Base-by-base conservation (phyloP, 2,888 invertebrate genomes). In the Stratiomys singularior region DNA sequence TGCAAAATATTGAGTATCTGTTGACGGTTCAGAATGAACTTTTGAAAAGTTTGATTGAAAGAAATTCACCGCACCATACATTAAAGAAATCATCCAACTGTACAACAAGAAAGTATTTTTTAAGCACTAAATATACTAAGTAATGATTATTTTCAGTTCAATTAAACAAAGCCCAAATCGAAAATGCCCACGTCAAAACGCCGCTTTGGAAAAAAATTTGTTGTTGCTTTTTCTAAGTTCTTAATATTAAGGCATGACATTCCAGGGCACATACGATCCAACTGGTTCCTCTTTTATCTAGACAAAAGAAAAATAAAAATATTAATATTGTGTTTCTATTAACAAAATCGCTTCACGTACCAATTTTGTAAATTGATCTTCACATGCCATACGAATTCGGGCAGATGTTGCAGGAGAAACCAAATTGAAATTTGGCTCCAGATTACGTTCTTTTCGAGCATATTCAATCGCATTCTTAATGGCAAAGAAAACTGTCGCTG, bases 351-450 rank as follows among this genome's bases (percentile, higher is more conserved):
- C 3, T 18, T 23, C 18, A 5, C 47, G 78, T 88, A 96, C 96
- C 91, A 93, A 91, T 79, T 90, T 87, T 1, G 94, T 95, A 79
- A 97, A 92, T 81, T 92, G 89, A 86, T 98, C 98, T 81, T 91
- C 89, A 83, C 97, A 98, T 15, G 95, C 94, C 93, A 97, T 93
- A 72, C 98, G 90, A 82, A 98, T 96, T 79, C 93, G 90, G 27
- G 95, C 96, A 0, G 95, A 90, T 0, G 97, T 97, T 0, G 97
- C 96, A 1, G 98, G 98, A 4, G 96, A 91, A 83, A 95, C 91
- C 0, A 96, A 85, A 52, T 88, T 85, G 84, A 95, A 96, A 27
- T 89, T 86, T 0, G 85, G 84, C 3, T 87, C 84, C 3, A 90
- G 87, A 0, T 93, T 93, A 44, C 91, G 90, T 78, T 96, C 94